These are phyloP conservation scores for Nowickia ferox DNA, from an alignment of 2,888 invertebrate species.

Conservation along the genomic window DNA sequence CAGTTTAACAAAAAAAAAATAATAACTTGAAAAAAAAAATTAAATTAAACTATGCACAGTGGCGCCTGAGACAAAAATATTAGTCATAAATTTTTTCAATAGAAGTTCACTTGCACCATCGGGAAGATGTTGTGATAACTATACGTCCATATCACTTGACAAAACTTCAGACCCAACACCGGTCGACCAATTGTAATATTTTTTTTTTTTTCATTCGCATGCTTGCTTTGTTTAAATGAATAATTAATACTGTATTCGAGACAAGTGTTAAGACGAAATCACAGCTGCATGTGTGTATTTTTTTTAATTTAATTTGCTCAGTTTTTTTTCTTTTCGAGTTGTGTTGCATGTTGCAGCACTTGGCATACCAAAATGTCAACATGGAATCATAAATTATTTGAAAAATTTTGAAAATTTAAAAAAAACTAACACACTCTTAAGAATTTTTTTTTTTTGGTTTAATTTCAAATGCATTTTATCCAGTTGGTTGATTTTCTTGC, in stretches of 20 bases:
- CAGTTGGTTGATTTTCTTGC: slow-evolving; percentile 1
- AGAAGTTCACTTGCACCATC: no score
- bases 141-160: no score
- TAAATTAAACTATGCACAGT: no score
- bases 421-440: slow-evolving; percentile 16
- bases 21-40: no score
- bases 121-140: no score
- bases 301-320: no score
- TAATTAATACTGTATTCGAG: slow-evolving; percentile 11
- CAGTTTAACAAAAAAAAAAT: no score
- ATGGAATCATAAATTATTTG: slow-evolving; percentile 67
- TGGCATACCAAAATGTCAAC: slow-evolving; percentile 71
- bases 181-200: no score
- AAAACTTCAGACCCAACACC: no score
- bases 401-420: slow-evolving; percentile 39
- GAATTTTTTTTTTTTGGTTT: slow-evolving; percentile 18
- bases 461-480: slow-evolving; percentile 2
- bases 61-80: no score
- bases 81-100: no score
- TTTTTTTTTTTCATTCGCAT: background rate
- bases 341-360: slow-evolving; percentile 52
- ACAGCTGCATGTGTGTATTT: slow-evolving; percentile 62
- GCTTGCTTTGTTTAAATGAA: slow-evolving; percentile 3
- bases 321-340: slow-evolving; percentile 23
- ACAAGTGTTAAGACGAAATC: slow-evolving; percentile 63